Percentiles rank a stretch among this genome's conserved stretches.
Conservation (phyloP, 53 echinoderm and acorn worm species). For the Temnopleurus reevesii region DNA sequence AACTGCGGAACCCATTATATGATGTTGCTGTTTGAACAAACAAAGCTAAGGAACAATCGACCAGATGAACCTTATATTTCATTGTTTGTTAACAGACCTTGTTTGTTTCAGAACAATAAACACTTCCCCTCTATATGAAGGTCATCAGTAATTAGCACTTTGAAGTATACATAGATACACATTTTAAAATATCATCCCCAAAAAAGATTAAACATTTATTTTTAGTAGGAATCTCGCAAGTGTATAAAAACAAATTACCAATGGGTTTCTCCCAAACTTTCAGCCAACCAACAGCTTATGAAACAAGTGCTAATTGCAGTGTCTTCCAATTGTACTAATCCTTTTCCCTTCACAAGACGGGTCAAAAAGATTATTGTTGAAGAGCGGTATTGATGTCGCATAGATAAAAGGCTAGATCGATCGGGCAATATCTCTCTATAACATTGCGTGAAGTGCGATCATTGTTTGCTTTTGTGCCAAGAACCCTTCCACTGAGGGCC, state of each 20-base stretch:
- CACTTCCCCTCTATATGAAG: background rate
- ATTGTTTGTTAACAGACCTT: background rate
- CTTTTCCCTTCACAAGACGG: no score
- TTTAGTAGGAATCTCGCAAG: no score
- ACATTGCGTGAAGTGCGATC: constrained; percentile 31
- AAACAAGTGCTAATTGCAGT: no score
- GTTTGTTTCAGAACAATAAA: background rate
- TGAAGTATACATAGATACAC: no score
- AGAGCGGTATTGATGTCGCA: background rate
- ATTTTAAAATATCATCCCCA: no score
- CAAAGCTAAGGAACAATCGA: background rate
- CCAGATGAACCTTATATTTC: background rate
- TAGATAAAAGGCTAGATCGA: background rate
- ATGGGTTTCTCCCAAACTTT: no score
- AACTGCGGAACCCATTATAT: no score
- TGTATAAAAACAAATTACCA: no score
- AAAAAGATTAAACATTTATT: no score
- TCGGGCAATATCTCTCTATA: constrained; percentile 55
- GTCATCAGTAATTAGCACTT: background rate
- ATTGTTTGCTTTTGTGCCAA: constrained; percentile 11
- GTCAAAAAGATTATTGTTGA: no score
- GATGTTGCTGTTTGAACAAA: background rate
- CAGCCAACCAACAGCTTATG: no score
- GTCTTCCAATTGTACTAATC: no score
- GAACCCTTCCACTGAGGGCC: background rate